phyloP scores from a whole-genome alignment of 2,113 vertebrate species.

The Bucco capensis region DNA sequence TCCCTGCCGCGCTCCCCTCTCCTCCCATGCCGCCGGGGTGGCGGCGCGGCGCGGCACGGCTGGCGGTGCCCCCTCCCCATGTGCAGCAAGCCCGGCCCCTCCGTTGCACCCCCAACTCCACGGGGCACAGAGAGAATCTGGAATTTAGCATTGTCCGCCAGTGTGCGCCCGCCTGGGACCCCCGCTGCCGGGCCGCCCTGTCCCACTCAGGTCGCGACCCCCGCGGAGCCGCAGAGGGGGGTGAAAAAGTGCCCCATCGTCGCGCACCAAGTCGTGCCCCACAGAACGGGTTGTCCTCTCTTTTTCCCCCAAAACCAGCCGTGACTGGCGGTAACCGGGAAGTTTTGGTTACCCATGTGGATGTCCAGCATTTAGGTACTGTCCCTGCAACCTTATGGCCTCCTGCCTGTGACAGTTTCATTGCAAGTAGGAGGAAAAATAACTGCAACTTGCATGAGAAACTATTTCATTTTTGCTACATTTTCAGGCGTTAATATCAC shows the following conservation, averaged over 20 bases:
- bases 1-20: not conserved
- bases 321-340: accelerated
- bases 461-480: not conserved
- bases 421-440: not conserved
- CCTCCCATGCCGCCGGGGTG: not conserved
- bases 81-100: not conserved
- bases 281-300: not conserved
- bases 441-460: not conserved
- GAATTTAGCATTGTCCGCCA: not conserved
- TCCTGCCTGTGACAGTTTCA: not conserved
- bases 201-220: not conserved
- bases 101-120: not conserved
- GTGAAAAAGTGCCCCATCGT: not conserved
- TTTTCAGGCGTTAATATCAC: not conserved
- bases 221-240: not conserved
- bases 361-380: not conserved
- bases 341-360: not conserved
- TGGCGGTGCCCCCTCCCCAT: not conserved
- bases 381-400: not conserved
- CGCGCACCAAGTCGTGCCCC: not conserved
- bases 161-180: not conserved
- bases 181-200: not conserved
- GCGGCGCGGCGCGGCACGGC: not conserved
- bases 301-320: not conserved
- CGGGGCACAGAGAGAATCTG: not conserved